Evolutionary conservation across 2,113 vertebrate species (phyloP).

Genomic region (Apodemus sylvaticus): DNA sequence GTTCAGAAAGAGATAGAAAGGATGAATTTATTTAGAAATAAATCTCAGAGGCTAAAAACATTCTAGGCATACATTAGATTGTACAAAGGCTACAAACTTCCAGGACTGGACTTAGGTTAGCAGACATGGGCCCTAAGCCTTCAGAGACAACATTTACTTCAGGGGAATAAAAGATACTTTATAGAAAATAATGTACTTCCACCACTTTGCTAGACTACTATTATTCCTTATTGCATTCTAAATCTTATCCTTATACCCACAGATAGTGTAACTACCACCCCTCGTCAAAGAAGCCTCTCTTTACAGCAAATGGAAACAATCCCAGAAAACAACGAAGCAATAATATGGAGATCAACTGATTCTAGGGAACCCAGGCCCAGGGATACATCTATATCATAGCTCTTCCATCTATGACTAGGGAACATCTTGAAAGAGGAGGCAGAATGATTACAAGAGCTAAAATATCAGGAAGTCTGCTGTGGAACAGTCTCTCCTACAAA

Average conservation of each 20-base stretch:
- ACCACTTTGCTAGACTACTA: neutral
- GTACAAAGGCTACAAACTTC: too few species aligned
- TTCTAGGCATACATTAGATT: too few species aligned
- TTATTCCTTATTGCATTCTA: neutral
- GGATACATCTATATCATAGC: neutral
- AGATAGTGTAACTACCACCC: neutral
- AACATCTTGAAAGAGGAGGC: neutral
- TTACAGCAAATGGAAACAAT: neutral
- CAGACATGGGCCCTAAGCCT: too few species aligned
- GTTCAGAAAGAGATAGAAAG: too few species aligned
- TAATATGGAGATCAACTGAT: neutral
- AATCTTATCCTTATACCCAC: neutral
- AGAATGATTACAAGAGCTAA: neutral
- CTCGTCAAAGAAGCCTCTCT: neutral
- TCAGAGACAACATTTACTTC: too few species aligned
- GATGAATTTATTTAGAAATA: too few species aligned
- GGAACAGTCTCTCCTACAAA: neutral
- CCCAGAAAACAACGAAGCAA: neutral
- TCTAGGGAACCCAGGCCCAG: neutral
- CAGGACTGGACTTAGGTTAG: too few species aligned
- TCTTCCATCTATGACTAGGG: neutral
- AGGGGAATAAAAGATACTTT: too few species aligned
- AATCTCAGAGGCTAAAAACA: too few species aligned
- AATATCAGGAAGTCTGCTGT: neutral
- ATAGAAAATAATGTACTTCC: neutral